Base-by-base conservation (phyloP, 2,113 vertebrate genomes). In the Sinocyclocheilus maitianheensis region DNA sequence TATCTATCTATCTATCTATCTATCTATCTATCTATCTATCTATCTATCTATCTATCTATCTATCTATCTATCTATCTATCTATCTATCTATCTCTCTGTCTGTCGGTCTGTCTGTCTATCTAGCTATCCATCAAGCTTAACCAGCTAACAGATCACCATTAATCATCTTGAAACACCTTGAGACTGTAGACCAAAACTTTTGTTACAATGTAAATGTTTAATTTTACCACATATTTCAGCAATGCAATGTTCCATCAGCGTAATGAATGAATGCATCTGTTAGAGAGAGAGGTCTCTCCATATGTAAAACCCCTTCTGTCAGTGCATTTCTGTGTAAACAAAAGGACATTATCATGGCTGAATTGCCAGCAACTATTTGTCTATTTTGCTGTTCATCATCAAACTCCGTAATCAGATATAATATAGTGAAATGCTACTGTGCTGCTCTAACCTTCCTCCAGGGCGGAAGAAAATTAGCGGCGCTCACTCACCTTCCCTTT, bases 351-450 rank as follows among this genome's bases (percentile, higher is more conserved):
- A 87, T 90, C 85, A 80, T 81, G 75, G 85, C 81, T 85, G 86
- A 81, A 84, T 69, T 86, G 85, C 77, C 79, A 37, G 79, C 30
- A 74, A 65, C 77, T 69, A 46, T 78, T 82, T 81, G 77, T 65
- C 37, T 71, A 22, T n/a, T 78, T 58, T 30, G 13, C 53, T 34
- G 67, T 82, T 53, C 37, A 83, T 71, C 81, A 10, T 63, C 51
- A 75, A 77, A 84, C 76, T 83, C 84, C 30, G 53, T 88, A 88
- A 90, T 90, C 84, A 89, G 78, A 89, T 69, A 82, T 91, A 87
- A 87, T 84, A 43, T 81, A 81, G 79, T 63, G 78, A 51, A 81
- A 77, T 74, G 55, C 60, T 65, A 1, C 71, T 24, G 60, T 60
- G 77, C 82, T 81, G 81, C 11, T 60, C 82, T 88, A 81, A 89